Evolutionary conservation across 2,113 vertebrate genomes (phyloP).

Genomic region (Poeciliopsis occidentalis): DNA sequence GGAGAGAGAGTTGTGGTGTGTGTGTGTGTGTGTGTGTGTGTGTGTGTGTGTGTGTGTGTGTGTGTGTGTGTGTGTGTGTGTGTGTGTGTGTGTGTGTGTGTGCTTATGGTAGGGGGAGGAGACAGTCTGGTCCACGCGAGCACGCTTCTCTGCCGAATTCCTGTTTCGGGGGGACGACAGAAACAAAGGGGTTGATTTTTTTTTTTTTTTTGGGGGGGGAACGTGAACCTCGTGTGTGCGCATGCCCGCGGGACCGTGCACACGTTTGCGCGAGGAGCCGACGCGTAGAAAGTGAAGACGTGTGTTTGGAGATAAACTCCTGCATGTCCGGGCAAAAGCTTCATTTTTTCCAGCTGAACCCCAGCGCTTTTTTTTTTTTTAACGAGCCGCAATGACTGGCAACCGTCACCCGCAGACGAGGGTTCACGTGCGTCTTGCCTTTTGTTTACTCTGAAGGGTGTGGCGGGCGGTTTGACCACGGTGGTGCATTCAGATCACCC

Average conservation of each 20-base stretch:
- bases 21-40: constrained; percentile 30
- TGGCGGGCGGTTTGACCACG: constrained; percentile 61
- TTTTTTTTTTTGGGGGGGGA: constrained; percentile 13
- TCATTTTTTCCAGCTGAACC: not conserved
- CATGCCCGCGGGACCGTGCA: constrained; percentile 17
- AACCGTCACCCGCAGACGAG: not conserved
- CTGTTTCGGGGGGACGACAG: constrained; percentile 62
- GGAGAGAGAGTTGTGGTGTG: constrained; percentile 51
- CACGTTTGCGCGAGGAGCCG: constrained; percentile 1
- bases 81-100: constrained; percentile 47
- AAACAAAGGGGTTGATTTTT: constrained; percentile 69
- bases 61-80: constrained; percentile 16
- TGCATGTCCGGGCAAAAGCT: constrained; percentile 11
- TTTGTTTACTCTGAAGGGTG: constrained; percentile 71
- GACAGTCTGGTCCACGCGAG: constrained; percentile 71
- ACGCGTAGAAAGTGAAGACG: constrained; percentile 46
- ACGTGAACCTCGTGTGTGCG: constrained; percentile 13
- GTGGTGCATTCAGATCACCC: constrained; percentile 47
- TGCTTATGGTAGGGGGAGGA: constrained; percentile 71
- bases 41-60: constrained; percentile 52
- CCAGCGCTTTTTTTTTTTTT: not conserved
- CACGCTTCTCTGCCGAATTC: constrained; percentile 57
- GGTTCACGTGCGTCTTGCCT: constrained; percentile 23
- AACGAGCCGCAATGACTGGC: not conserved
- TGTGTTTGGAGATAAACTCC: constrained; percentile 31